These are phyloP conservation scores for Porites lutea DNA, from an alignment of 64 coral and sea anemone species.

Conservation along the genomic window DNA sequence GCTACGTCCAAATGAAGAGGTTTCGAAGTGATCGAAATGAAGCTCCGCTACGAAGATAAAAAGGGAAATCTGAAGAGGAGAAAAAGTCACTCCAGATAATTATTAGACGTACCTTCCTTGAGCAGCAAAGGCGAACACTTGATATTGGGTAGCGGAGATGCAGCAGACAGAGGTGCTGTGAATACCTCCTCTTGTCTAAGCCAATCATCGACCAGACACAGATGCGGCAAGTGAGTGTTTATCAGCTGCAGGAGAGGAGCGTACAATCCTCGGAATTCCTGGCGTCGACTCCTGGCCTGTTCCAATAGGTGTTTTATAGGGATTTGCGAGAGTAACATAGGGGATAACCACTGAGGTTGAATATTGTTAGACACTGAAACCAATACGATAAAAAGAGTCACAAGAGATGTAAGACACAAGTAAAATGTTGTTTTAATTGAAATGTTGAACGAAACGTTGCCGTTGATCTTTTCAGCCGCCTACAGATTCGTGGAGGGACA, in stretches of 20 bases:
- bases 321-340: conserved; percentile 77
- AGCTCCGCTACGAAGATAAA: too few relatives aligned
- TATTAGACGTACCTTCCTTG: conserved; percentile 33
- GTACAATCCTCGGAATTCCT: conserved; percentile 81
- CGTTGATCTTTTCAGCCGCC: too few relatives aligned
- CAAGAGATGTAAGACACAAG: too few relatives aligned
- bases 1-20: too few relatives aligned
- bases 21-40: too few relatives aligned
- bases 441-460: too few relatives aligned
- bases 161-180: conserved; percentile 34
- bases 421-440: too few relatives aligned
- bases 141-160: conserved; percentile 12
- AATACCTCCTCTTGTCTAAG: conserved; percentile 72
- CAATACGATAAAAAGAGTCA: background rate
- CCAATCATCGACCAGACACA: conserved; percentile 96
- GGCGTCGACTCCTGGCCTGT: conserved; percentile 72
- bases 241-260: conserved; percentile 86
- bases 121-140: conserved; percentile 55
- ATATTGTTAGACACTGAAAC: conserved; percentile 74
- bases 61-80: too few relatives aligned
- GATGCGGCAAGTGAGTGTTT: conserved; percentile 84
- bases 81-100: background rate
- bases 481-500: too few relatives aligned
- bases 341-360: conserved; percentile 73
- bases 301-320: conserved; percentile 90